Evolutionary conservation across 1,140 invertebrate species (phyloP).

Genomic region (Maconellicoccus hirsutus): DNA sequence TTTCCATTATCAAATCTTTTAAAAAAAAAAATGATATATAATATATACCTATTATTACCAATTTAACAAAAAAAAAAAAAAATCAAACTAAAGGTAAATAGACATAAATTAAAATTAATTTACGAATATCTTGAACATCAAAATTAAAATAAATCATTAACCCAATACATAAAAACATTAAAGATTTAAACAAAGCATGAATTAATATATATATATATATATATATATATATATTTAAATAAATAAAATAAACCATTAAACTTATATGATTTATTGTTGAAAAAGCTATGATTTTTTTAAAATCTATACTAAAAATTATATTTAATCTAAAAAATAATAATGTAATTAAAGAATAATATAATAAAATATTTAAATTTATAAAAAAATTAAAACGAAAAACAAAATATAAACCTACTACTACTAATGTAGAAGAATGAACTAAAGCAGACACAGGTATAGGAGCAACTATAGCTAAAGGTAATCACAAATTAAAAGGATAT

Average conservation of each 20-base stretch:
- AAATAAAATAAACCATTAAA: slow-evolving; percentile 31
- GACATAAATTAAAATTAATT: no score
- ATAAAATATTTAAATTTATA: slow-evolving; percentile 35
- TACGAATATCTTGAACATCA: no score
- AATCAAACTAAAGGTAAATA: no score
- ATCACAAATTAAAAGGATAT: slow-evolving; percentile 54
- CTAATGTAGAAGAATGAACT: slow-evolving; percentile 62
- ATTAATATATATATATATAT: no score
- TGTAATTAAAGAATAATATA: slow-evolving; percentile 39
- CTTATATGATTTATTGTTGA: slow-evolving; percentile 57
- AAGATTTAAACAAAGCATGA: no score
- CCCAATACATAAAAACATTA: no score
- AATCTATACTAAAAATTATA: slow-evolving; percentile 49
- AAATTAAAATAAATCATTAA: no score
- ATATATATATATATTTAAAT: no score
- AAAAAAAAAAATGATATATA: no score
- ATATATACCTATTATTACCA: no score
- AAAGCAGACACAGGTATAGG: slow-evolving; percentile 58
- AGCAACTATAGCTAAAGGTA: slow-evolving; percentile 54
- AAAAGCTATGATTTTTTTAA: slow-evolving; percentile 58
- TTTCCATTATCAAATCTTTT: no score
- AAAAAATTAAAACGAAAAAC: slow-evolving; percentile 47
- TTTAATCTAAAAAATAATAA: slow-evolving; percentile 47
- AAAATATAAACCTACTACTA: slow-evolving; percentile 57
- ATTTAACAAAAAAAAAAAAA: no score